Evolutionary conservation across 2,113 vertebrate species (phyloP).

Genomic region (Alligator sinensis): DNA sequence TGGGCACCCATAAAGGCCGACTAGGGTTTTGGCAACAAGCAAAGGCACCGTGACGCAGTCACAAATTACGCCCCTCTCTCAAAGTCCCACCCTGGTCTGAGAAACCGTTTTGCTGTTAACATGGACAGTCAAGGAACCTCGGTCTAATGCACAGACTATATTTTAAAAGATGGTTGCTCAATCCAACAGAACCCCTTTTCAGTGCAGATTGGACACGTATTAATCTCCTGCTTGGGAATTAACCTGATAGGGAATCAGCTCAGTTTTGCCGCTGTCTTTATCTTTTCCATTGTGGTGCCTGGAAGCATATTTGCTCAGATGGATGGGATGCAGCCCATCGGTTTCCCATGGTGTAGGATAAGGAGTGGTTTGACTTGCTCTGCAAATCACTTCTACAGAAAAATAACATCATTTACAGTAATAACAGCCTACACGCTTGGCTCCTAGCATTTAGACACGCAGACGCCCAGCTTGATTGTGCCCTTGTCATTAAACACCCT

Average conservation of each 20-base stretch:
- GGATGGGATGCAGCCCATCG: not conserved
- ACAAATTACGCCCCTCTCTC: not conserved
- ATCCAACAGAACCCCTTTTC: not conserved
- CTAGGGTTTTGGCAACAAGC: not conserved
- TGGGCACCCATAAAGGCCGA: not conserved
- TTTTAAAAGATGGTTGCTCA: not conserved
- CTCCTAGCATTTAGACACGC: not conserved
- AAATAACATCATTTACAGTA: not conserved
- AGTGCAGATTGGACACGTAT: not conserved
- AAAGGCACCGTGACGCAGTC: not conserved
- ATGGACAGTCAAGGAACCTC: not conserved
- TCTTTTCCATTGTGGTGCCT: not conserved
- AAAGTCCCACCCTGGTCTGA: not conserved
- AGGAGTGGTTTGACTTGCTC: not conserved
- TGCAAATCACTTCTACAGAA: not conserved
- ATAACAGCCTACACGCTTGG: not conserved
- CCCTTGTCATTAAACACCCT: not conserved
- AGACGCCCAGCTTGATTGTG: not conserved
- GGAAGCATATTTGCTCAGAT: not conserved
- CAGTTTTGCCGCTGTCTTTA: not conserved
- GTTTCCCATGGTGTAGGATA: accelerated
- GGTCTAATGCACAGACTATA: not conserved
- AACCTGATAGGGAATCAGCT: not conserved
- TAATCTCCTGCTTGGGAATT: no score
- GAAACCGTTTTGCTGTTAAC: not conserved